These are phyloP conservation scores for Bovichtus diacanthus DNA, from an alignment of 2,797 vertebrate species.

Conservation along the genomic window DNA sequence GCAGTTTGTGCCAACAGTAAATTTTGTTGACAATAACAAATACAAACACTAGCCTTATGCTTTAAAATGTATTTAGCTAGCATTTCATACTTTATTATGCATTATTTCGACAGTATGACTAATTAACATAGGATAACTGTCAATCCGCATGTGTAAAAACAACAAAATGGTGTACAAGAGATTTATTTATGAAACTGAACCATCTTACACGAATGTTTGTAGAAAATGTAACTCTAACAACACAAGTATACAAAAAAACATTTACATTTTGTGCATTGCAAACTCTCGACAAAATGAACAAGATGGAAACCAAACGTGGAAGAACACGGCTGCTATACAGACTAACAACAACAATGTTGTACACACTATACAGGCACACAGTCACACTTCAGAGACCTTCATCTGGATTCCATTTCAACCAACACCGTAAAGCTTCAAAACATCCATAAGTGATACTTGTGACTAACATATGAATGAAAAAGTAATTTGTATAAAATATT, in stretches of 20 bases:
- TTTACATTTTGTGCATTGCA: conserved; percentile 84
- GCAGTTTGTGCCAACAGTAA: not conserved
- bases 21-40: too few relatives aligned
- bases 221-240: conserved; percentile 79
- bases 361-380: conserved; percentile 60
- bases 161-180: conserved; percentile 64
- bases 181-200: conserved; percentile 83
- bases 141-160: conserved; percentile 23
- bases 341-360: conserved; percentile 50
- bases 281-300: conserved; percentile 66
- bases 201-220: conserved; percentile 73
- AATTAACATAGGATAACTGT: not conserved
- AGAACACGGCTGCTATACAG: conserved; percentile 61
- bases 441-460: conserved; percentile 41
- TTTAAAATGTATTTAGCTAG: not conserved
- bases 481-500: conserved; percentile 33
- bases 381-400: conserved; percentile 50
- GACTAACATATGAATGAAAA: conserved; percentile 47
- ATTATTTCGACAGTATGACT: conserved; percentile 1
- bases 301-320: conserved; percentile 64
- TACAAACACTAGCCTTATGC: too few relatives aligned
- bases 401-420: conserved; percentile 50
- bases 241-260: conserved; percentile 73
- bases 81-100: not conserved
- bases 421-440: conserved; percentile 46